These are phyloP conservation scores for Andrena camellia DNA, from an alignment of 2,888 invertebrate species.

Conservation along the genomic window DNA sequence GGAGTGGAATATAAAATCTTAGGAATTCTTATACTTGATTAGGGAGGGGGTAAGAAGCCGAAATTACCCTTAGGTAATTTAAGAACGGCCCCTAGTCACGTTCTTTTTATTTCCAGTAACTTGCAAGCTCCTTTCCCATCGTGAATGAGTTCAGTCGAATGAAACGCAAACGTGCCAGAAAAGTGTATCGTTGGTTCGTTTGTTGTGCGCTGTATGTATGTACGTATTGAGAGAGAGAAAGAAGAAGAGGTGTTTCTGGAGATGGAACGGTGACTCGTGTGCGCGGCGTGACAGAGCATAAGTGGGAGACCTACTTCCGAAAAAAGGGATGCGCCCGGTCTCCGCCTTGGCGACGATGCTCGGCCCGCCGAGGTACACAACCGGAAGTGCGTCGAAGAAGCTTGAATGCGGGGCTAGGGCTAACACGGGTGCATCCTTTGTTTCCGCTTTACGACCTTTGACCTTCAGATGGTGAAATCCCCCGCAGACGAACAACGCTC, in stretches of 20 bases:
- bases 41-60: too few relatives aligned
- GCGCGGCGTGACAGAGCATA: slow-evolving; percentile 48
- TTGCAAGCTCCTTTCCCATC: too few relatives aligned
- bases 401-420: slow-evolving; percentile 96
- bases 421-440: slow-evolving; percentile 93
- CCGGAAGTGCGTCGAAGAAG: slow-evolving; percentile 95
- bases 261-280: slow-evolving; percentile 35
- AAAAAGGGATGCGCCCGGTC: slow-evolving; percentile 92
- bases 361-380: slow-evolving; percentile 93
- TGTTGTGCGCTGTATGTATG: too few relatives aligned
- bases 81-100: too few relatives aligned
- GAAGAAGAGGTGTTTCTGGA: neutral
- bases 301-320: slow-evolving; percentile 92
- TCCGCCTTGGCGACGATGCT: slow-evolving; percentile 96
- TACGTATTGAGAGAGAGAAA: neutral
- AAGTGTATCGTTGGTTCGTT: neutral
- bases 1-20: too few relatives aligned
- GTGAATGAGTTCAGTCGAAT: too few relatives aligned
- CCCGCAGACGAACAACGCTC: slow-evolving; percentile 91
- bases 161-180: neutral
- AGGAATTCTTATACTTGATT: too few relatives aligned
- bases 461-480: slow-evolving; percentile 93
- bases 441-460: slow-evolving; percentile 89
- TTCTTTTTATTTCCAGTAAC: too few relatives aligned
- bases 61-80: too few relatives aligned